Percentiles rank a stretch among this genome's conserved stretches.
Evolutionary conservation across 2,797 vertebrate genomes (phyloP).

Genomic region (Mallotus villosus): DNA sequence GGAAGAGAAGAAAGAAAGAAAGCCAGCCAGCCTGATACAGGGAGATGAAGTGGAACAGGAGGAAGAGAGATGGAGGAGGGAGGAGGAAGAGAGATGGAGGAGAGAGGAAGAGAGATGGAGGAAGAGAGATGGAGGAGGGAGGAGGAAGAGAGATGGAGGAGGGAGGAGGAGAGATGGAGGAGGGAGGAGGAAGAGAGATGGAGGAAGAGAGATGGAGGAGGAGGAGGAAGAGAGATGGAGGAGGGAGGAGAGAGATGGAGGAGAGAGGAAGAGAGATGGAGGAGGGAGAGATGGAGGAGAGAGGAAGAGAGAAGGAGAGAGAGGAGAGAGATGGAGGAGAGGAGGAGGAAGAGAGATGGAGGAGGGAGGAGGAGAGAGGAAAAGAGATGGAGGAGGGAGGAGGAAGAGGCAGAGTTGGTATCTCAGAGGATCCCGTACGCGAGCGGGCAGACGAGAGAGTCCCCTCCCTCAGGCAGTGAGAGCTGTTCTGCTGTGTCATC

Average conservation of each 20-base stretch:
- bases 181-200: not conserved
- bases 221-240: conserved; percentile 2
- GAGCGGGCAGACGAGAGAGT: too few species aligned
- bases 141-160: not conserved
- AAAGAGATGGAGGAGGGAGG: not conserved
- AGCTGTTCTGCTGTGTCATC: conserved; percentile 9
- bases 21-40: not conserved
- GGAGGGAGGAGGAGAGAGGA: not conserved
- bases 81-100: conserved; percentile 41
- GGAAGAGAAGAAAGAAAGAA: not conserved
- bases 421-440: too few species aligned
- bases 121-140: conserved; percentile 9
- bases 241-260: conserved; percentile 36
- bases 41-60: conserved; percentile 29
- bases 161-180: not conserved
- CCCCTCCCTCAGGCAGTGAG: too few species aligned
- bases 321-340: not conserved
- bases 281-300: not conserved
- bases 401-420: not conserved
- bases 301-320: not conserved
- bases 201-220: too few species aligned
- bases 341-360: not conserved
- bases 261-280: conserved; percentile 33
- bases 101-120: conserved; percentile 56
- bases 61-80: conserved; percentile 52